Percentiles rank a stretch among this genome's conserved stretches.
Conservation (phyloP, 2,113 vertebrate genomes). For the Prionailurus bengalensis region DNA sequence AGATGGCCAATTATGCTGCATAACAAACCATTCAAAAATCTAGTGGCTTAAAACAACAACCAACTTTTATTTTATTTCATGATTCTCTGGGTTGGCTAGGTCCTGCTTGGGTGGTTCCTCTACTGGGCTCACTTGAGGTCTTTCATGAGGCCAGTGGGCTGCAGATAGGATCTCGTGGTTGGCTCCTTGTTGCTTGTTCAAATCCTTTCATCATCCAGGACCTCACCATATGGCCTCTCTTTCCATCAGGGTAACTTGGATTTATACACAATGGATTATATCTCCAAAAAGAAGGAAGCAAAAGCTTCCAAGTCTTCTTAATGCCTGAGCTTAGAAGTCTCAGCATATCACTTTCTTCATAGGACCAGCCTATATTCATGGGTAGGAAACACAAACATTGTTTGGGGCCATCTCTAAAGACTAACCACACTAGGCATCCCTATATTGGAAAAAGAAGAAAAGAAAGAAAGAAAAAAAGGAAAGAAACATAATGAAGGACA, state of each 20-base stretch:
- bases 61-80: constrained; percentile 1
- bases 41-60: background rate
- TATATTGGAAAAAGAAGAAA: background rate
- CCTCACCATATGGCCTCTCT: background rate
- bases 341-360: background rate
- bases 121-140: background rate
- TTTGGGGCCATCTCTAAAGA: background rate
- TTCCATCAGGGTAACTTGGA: background rate
- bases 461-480: too few species aligned
- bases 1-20: background rate
- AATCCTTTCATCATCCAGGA: background rate
- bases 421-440: background rate
- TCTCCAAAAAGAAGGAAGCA: background rate
- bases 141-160: background rate
- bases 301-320: background rate
- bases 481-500: accelerated
- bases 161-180: background rate
- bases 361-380: background rate
- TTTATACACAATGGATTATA: background rate
- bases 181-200: background rate
- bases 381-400: background rate
- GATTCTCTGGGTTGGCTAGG: background rate
- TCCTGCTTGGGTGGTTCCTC: background rate
- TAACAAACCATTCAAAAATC: background rate
- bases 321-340: background rate